phyloP scores from a whole-genome alignment of 2,797 vertebrate genomes.

The Hemitrygon akajei region DNA sequence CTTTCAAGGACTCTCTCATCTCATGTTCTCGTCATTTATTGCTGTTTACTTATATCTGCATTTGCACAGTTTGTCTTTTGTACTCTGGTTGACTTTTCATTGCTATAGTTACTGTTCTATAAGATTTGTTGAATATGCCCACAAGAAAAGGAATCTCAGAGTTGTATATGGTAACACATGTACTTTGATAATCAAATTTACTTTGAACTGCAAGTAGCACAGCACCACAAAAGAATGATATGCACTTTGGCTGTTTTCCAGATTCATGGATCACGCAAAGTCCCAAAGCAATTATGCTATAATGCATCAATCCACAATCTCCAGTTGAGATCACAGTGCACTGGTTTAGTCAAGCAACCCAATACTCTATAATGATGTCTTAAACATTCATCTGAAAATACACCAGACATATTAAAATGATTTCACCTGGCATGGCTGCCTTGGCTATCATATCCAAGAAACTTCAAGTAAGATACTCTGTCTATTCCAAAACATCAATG shows the following conservation, averaged over 20 bases:
- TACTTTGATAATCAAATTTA: no score
- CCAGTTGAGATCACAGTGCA: not conserved
- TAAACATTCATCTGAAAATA: slow-evolving; percentile 1
- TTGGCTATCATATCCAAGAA: not conserved
- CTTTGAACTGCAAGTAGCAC: not conserved
- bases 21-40: no score
- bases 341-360: not conserved
- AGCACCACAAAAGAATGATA: not conserved
- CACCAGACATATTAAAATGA: not conserved
- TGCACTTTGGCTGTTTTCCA: not conserved
- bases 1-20: no score
- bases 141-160: no score
- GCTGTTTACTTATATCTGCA: no score
- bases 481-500: no score
- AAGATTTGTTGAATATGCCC: no score
- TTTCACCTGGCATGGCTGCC: not conserved
- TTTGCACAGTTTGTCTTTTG: no score
- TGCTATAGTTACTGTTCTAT: no score
- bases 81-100: no score
- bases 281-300: not conserved
- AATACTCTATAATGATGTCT: not conserved
- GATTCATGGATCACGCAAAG: not conserved
- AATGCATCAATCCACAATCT: not conserved
- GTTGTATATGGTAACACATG: no score
- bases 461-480: not conserved